A percentile compares a stretch with the other conserved stretches of the same genome.
Evolutionary conservation across 1,140 invertebrate genomes (phyloP).

Genomic region (silkworm (Bombyx mori)): DNA sequence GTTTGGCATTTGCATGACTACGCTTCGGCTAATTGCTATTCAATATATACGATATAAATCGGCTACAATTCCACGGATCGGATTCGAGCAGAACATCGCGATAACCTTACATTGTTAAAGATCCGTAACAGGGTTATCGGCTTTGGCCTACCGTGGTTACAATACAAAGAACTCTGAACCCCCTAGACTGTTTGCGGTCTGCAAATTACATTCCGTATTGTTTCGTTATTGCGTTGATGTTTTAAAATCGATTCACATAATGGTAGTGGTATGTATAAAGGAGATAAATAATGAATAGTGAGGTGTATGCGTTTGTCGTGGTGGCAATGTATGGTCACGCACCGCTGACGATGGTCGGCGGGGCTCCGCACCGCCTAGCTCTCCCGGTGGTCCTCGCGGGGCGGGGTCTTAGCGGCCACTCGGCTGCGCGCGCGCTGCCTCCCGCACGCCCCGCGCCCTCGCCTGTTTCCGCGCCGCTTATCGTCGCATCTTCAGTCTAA

Average conservation of each 20-base stretch:
- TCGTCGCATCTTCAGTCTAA: conserved; percentile 58
- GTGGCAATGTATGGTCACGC: conserved; percentile 21
- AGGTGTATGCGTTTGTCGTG: conserved; percentile 36
- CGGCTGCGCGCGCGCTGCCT: conserved; percentile 32
- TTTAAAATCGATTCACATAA: too few species aligned
- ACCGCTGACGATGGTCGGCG: conserved; percentile 12
- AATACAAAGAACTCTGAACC: too few species aligned
- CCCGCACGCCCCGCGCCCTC: conserved; percentile 22
- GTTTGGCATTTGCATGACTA: conserved; percentile 49
- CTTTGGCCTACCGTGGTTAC: too few species aligned
- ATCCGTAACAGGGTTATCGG: background rate
- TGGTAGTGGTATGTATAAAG: too few species aligned
- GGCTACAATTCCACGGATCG: conserved; percentile 29
- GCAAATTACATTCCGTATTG: too few species aligned
- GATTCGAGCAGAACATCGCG: conserved; percentile 19
- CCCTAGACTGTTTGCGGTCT: too few species aligned
- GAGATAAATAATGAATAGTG: conserved; percentile 44
- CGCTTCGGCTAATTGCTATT: conserved; percentile 49
- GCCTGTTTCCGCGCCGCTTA: conserved; percentile 38
- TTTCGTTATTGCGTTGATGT: too few species aligned
- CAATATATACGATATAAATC: conserved; percentile 42
- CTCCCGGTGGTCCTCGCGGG: conserved; percentile 62
- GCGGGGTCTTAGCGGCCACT: conserved; percentile 61
- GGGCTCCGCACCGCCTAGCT: conserved; percentile 46
- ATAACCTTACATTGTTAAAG: conserved; percentile 25